Evolutionary conservation across 2,888 invertebrate genomes (phyloP), one percentile per base, ranked within the genome.

Genomic region (Hoplodrina ambigua): DNA sequence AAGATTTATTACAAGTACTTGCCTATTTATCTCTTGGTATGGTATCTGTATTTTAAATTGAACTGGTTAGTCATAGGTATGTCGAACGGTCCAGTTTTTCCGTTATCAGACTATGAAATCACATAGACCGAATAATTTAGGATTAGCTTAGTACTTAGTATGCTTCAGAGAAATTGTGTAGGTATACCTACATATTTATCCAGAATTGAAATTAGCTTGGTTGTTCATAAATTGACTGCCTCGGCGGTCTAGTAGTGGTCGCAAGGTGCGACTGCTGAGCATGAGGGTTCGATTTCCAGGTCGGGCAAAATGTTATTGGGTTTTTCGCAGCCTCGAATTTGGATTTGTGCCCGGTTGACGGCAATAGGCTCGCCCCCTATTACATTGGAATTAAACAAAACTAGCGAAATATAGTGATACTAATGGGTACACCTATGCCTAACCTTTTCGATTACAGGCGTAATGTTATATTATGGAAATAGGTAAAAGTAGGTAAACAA

Each of bases 1-100:
- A 71, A 83, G 85, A 87, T 86, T 85, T 85, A 85, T 83, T 80
- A 69, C 69, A 64, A 63, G 70, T 81, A 75, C 78, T 78, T 80
- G 67, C 67, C 70, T 81, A 78, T 80, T 77, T 82, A 74, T 69
- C 64, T 76, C 63, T 72, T 75, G 62, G 62, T 67, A 56, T 53
- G 49, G 55, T 55, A 61, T 63, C 63, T 68, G 72, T 62, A 72
- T 82, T 80, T 82, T 79, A 79, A 81, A 82, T 69, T 72, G 30
- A 19, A 59, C 30, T n/a, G 50, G 44, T 64, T 62, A 67, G 71
- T 69, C 57, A 76, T 61, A 30, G 70, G 17, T 57, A 53, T 61
- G 30, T 46, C 3, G 17, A 52, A 55, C n/a, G 46, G 30, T 56
- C 69, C 25, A 59, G 19, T 68, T 75, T 68, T 46, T 37, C 46